phyloP scores from a whole-genome alignment of 1,140 invertebrate species.

The Cotesia typhae region DNA sequence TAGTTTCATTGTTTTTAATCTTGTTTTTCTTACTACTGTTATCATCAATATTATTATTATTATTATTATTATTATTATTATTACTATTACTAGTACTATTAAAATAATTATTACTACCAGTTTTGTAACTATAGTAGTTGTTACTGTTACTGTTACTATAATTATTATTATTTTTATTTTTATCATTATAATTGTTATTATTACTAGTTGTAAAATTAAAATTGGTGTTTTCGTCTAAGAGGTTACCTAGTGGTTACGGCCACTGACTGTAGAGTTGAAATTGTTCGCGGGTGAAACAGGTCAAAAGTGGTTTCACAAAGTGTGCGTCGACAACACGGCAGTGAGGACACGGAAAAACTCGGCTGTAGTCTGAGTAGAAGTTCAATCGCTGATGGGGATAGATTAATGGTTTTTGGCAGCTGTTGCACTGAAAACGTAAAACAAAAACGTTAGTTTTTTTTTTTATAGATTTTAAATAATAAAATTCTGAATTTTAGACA shows the following conservation, averaged over 20 bases:
- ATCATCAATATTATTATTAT: no score
- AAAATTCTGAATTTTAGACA: background rate
- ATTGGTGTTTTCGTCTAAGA: slow-evolving; percentile 32
- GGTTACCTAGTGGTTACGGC: slow-evolving; percentile 75
- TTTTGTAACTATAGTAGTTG: no score
- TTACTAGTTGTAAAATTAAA: background rate
- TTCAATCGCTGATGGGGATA: slow-evolving; percentile 86
- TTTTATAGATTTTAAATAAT: background rate
- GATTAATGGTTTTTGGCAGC: slow-evolving; percentile 85
- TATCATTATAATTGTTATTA: no score
- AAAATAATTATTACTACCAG: no score
- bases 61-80: no score
- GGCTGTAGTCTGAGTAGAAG: slow-evolving; percentile 96
- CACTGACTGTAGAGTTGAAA: slow-evolving; percentile 77
- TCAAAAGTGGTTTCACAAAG: slow-evolving; percentile 88
- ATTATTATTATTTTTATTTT: no score
- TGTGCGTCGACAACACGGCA: slow-evolving; percentile 91
- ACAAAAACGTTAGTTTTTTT: background rate
- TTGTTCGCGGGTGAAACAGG: slow-evolving; percentile 79
- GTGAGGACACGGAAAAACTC: slow-evolving; percentile 88
- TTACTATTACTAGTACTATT: no score
- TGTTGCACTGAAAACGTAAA: slow-evolving; percentile 80
- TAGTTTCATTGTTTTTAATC: no score
- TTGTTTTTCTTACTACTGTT: no score
- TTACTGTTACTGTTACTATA: no score